Evolutionary conservation across 2,113 vertebrate species (phyloP), one percentile per base, ranked within the genome.

Genomic region (Gopherus evgoodei): DNA sequence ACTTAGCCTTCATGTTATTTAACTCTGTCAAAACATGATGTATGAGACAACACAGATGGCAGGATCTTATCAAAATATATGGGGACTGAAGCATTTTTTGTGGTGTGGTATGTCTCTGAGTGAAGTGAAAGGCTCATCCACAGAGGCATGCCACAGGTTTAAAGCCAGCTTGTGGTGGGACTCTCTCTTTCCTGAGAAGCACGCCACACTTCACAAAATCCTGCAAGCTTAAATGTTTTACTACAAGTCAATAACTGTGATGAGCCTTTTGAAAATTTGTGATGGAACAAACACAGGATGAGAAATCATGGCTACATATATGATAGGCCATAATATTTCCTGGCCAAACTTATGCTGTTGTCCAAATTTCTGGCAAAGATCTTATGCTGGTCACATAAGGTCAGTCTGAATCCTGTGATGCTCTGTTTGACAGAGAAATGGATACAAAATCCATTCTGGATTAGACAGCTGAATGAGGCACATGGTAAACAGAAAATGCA

Each of bases 1-100:
- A 94, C 93, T 87, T 88, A 57, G 25, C 22, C 12, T 16, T 47
- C 49, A 53, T 83, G 3, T 12, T 95, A 79, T 86, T 83, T 88
- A 86, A 81, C 88, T 88, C 78, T 86, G 86, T 81, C 49, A 25
- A 57, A 42, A 76, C 86, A 89, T 44, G 10, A 47, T 92, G 53
- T 81, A 82, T 84, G 75, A 29, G 89, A 53, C 59, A 6, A 80
- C 8, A 52, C 5, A 78, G 24, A 78, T 44, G 75, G 25, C 38
- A 47, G 47, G 75, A 87, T 3, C 47, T 89, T n/a, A 4, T 52
- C 35, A 78, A 16, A 88, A 14, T 27, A 11, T 49, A 56, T 75
- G 49, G 82, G 81, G 2, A 90, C 1, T 8, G n/a, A 8, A 69
- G 9, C 7, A 59, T 13, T 82, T 9, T 84, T 81, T 6, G 29